Evolutionary conservation across 2,113 vertebrate genomes (phyloP).

Genomic region (Chaetura pelagica): DNA sequence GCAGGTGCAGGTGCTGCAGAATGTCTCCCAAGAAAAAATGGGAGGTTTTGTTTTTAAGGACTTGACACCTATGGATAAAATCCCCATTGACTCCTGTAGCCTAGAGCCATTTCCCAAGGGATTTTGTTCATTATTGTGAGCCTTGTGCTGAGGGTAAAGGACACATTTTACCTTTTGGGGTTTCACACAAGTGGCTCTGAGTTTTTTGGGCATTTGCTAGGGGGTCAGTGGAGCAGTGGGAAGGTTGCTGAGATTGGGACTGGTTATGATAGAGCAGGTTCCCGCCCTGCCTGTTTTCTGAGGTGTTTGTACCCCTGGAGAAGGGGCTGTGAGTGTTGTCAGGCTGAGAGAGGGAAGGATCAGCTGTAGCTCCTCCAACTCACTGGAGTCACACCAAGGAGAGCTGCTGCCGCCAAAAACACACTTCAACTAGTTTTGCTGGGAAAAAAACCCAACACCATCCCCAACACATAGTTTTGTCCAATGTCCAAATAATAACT

Average conservation of each 20-base stretch:
- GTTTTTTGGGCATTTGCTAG: not conserved
- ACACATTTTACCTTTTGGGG: not conserved
- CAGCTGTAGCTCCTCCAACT: not conserved
- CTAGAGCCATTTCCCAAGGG: not conserved
- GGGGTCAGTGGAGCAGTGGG: not conserved
- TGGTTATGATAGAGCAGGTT: accelerated
- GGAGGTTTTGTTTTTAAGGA: not conserved
- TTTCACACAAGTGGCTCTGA: not conserved
- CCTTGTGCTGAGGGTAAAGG: not conserved
- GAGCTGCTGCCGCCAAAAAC: not conserved
- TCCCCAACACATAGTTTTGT: not conserved
- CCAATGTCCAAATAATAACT: accelerated
- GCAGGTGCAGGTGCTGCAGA: not conserved
- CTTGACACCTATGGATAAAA: not conserved
- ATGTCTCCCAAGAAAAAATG: not conserved
- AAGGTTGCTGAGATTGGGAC: not conserved
- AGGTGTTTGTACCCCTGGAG: not conserved
- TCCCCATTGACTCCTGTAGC: not conserved
- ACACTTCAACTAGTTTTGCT: not conserved
- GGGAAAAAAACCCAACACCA: too few relatives aligned
- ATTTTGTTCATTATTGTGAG: accelerated
- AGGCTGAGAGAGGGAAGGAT: not conserved
- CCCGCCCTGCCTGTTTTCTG: not conserved
- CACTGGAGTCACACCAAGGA: accelerated
- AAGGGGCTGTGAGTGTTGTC: accelerated